Conservation (phyloP, 2,888 invertebrate genomes). For the Scelioninae gen. 2 region DNA sequence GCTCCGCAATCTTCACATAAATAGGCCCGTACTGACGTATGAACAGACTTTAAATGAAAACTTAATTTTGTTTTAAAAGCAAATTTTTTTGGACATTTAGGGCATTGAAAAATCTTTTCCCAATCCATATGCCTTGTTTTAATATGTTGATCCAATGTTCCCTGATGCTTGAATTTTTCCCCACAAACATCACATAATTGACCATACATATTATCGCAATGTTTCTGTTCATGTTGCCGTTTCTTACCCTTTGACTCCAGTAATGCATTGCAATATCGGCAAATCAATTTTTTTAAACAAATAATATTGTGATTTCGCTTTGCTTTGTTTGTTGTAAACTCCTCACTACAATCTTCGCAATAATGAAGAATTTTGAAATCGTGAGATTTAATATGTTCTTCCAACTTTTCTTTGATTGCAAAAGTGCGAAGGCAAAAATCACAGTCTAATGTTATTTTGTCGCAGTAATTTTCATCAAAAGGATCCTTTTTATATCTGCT, state of each 20-base stretch:
- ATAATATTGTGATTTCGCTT: slow-evolving; percentile 69
- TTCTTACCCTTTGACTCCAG: slow-evolving; percentile 73
- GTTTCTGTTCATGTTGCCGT: slow-evolving; percentile 73
- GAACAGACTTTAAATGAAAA: slow-evolving; percentile 69
- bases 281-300: slow-evolving; percentile 70
- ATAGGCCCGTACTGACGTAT: slow-evolving; percentile 71
- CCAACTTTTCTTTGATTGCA: slow-evolving; percentile 65
- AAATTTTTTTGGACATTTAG: slow-evolving; percentile 73
- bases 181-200: slow-evolving; percentile 73
- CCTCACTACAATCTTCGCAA: slow-evolving; percentile 72
- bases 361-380: slow-evolving; percentile 71
- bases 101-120: slow-evolving; percentile 73
- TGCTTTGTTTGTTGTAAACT: slow-evolving; percentile 71
- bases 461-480: slow-evolving; percentile 46
- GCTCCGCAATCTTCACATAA: slow-evolving; percentile 74
- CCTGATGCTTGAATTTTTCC: slow-evolving; percentile 73
- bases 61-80: slow-evolving; percentile 73
- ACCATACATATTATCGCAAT: slow-evolving; percentile 70
- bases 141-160: slow-evolving; percentile 73
- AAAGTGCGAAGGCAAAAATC: slow-evolving; percentile 72
- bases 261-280: slow-evolving; percentile 69
- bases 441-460: slow-evolving; percentile 67
- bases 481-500: slow-evolving; percentile 64
- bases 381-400: slow-evolving; percentile 71
- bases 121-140: slow-evolving; percentile 73